Base-by-base conservation (phyloP, 2,113 vertebrate species). In the Saguinus imperator region DNA sequence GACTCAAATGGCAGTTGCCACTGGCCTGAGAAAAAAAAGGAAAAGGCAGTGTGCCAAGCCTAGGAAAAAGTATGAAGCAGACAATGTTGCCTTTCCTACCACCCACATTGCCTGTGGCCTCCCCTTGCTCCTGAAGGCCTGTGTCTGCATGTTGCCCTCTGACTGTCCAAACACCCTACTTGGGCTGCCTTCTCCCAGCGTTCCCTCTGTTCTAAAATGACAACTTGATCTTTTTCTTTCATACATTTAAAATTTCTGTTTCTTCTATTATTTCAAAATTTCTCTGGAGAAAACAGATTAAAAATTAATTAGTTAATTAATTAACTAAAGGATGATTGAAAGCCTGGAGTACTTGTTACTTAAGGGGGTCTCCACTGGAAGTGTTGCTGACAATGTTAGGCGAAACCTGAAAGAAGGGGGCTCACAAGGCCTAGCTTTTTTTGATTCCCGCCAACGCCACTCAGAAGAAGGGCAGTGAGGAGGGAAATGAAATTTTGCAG, bases 181-280 rank as follows among this genome's bases (percentile, higher is more conserved):
- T 10, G 29, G 5, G 37, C 20, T 58, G 23, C 21, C 18, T 5
- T 86, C 40, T 75, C 79, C 64, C 16, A 4, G 23, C 37, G 14
- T 77, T 16, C 11, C 27, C 18, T 45, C 1, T 55, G 18, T 50
- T 45, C 50, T 75, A 29, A 81, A 68, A 82, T 48, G 66, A 58
- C 12, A 45, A 58, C 18, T n/a, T 0, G 0, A 40, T 89, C 32
- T 50, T 86, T 95, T 72, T 45, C 64, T 91, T 86, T 57, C 3
- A 32, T 11, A 6, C 18, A 90, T 86, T 89, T 23, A 21, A 86
- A 81, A 72, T 61, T 50, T 32, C 37, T 72, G 17, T 40, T 70
- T 84, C 14, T 70, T 94, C n/a, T 37, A 6, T n/a, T 64, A 75
- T 80, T 94, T 68, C n/a, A 45, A 91, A 95, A 80, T 20, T 6